Evolutionary conservation across 2,797 vertebrate genomes (phyloP), one percentile per base, ranked within the genome.

Genomic region (Onychomys torridus): DNA sequence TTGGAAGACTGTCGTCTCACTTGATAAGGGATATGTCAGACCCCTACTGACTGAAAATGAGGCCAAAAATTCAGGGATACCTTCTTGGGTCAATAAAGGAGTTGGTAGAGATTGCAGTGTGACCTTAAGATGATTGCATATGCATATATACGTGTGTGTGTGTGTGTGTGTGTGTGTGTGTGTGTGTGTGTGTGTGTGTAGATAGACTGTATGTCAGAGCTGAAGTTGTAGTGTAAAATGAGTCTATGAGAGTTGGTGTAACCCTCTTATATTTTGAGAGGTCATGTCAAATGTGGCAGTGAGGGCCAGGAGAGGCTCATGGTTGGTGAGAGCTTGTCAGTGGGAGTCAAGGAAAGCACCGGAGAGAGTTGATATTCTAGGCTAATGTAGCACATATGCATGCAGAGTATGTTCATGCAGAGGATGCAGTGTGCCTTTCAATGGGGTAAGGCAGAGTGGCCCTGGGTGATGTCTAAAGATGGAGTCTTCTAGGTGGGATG

Each of bases 21-120:
- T 83, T 90, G 43, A 59, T 1, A 14, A 91, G 52, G 63, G 83
- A 65, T 94, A 69, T 81, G 40, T 95, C 85, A 96, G 90, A 94
- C 97, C 93, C 93, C 94, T 83, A 94, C 63, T 67, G 90, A 90
- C 76, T 95, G 96, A 69, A 96, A 59, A 23, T 73, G 95, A 98
- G 79, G 92, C 92, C 95, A 96, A 81, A 40, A 78, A 95, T 27
- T n/a, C 49, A 34, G 65, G 11, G 37, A 52, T 12, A 16, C 43
- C 32, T n/a, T 77, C 16, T 34, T 11, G 6, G 5, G 34, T 79
- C n/a, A 34, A 46, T 57, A n/a, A 34, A 32, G 25, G 1, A 25
- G 6, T 25, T 25, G 17, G 11, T 37, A 7, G 17, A 37, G 46
- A 71, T 16, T n/a, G 46, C 12, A n/a, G 46, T 43, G 49, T 65